Base-by-base conservation (phyloP, 1,140 invertebrate species). In the Trinorchestia longiramus region DNA sequence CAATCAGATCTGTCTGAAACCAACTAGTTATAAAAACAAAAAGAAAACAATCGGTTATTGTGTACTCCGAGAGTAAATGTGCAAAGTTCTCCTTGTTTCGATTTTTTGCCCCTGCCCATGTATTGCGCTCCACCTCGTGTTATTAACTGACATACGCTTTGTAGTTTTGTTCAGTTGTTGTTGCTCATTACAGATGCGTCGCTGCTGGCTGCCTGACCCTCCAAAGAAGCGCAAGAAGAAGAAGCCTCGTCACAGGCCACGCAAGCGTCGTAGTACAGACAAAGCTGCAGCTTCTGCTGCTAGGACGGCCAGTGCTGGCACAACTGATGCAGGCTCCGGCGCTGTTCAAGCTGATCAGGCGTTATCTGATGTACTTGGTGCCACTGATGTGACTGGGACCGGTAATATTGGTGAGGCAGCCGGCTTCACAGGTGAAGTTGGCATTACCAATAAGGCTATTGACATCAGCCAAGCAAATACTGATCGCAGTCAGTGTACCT, bases 161-260 rank as follows among this genome's bases (percentile, higher is more conserved):
- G 19, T 8, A 53, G 47, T 53, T 6, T 53, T 53, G 47, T 8
- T 53, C 6, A 53, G 47, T 53, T 19, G 6, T 53, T 6, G 47
- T 6, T 53, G 47, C 19, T 90, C 41, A 8, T 92, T 43, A 11
- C 43, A 94, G 92, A 94, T 47, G 43, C 43, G 92, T 19, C 43
- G 92, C 36, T 94, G 92, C 92, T 94, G 92, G 92, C 44, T 94
- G 44, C 92, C 92, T 8, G 92, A 94, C 40, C 92, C 92, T 47
- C 92, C 92, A 19, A 94, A 94, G 36, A 94, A 94, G 44, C 92
- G 92, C 1, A 94, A 94, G 43, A 94, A 94, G 40, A 43, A 43
- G 43, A 94, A 94, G 44, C 92, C 92, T 23, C 92, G 92, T 0
- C 92, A 94, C 44, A 44, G 92, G 36, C 44, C 92, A 0, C 92